A percentile compares a stretch with the other conserved stretches of the same genome.
phyloP scores from a whole-genome alignment of 1,140 invertebrate species.

The Metopolophium dirhodum region DNA sequence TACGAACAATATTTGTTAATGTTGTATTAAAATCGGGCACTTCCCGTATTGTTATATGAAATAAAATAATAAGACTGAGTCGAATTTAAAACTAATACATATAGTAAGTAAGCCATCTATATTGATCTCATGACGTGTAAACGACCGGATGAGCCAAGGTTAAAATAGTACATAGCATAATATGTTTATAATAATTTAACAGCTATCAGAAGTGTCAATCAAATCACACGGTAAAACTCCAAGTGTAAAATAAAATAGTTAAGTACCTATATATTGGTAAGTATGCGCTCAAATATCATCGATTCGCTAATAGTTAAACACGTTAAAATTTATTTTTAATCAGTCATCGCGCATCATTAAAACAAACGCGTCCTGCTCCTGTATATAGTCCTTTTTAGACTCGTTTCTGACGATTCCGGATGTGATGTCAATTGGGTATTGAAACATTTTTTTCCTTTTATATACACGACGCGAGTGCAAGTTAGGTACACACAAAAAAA shows the following conservation, averaged over 20 bases:
- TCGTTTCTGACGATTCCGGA: neutral
- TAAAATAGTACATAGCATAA: neutral
- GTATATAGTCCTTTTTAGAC: neutral
- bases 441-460: neutral
- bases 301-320: neutral
- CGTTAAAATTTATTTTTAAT: constrained; percentile 2
- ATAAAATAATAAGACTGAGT: neutral
- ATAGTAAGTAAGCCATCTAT: neutral
- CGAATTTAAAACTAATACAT: neutral
- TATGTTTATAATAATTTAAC: neutral
- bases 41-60: too few relatives aligned
- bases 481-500: neutral
- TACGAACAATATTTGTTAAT: too few relatives aligned
- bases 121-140: neutral
- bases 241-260: neutral
- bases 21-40: too few relatives aligned
- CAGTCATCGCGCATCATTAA: neutral
- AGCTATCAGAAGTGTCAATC: neutral
- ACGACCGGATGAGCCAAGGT: neutral
- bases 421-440: neutral
- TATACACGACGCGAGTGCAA: neutral
- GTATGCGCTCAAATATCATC: neutral
- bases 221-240: neutral
- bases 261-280: neutral
- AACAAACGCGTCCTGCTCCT: neutral